These are phyloP conservation scores for Scartelaos histophorus DNA, from an alignment of 2,113 vertebrate species.

Conservation along the genomic window DNA sequence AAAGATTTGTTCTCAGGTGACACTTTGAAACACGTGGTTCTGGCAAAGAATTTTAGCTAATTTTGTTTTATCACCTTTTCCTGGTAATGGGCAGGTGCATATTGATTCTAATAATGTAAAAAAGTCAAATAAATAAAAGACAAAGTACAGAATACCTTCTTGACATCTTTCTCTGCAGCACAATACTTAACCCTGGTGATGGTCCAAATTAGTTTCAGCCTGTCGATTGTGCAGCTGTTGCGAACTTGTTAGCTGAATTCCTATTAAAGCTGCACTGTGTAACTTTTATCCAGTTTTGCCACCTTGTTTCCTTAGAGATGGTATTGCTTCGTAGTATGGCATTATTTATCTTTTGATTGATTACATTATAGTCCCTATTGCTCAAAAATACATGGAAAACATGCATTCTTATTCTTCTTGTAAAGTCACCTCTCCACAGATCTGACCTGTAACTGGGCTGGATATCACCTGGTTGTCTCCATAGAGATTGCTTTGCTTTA, in stretches of 20 bases:
- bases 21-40: not conserved
- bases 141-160: not conserved
- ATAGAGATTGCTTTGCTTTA: too few relatives aligned
- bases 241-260: not conserved
- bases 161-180: not conserved
- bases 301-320: too few relatives aligned
- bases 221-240: too few relatives aligned
- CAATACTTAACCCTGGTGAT: not conserved
- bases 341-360: too few relatives aligned
- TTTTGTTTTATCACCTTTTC: not conserved
- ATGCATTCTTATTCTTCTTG: too few relatives aligned
- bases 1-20: not conserved
- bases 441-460: too few relatives aligned
- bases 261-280: too few relatives aligned
- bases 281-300: not conserved
- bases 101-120: not conserved
- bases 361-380: too few relatives aligned
- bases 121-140: not conserved
- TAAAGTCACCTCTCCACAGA: too few relatives aligned
- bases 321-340: too few relatives aligned
- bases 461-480: too few relatives aligned
- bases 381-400: too few relatives aligned
- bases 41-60: not conserved
- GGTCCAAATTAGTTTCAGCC: not conserved
- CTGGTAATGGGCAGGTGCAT: not conserved